Conservation (phyloP, 37 sponge, comb jelly and placozoan species). For the Halichondria panicea region DNA sequence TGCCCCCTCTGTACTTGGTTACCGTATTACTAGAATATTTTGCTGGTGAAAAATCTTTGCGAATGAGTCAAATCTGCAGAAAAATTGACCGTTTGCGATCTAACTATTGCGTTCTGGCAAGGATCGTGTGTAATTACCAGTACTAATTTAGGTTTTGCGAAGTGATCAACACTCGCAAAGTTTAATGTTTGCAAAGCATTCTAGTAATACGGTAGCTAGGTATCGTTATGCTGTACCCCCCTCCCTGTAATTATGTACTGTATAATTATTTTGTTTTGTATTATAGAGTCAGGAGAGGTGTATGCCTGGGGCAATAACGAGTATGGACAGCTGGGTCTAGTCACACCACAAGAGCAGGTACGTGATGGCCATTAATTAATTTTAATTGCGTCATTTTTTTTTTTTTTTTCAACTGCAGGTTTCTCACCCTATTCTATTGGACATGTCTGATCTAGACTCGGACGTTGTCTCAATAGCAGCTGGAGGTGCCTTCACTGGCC, state of each 20-base stretch:
- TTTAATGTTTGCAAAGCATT: no score
- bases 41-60: no score
- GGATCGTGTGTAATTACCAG: no score
- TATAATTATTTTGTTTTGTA: neutral
- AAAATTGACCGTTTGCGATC: no score
- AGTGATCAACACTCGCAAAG: no score
- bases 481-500: slow-evolving; percentile 53
- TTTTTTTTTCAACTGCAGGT: neutral
- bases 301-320: slow-evolving; percentile 75
- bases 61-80: no score
- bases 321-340: slow-evolving; percentile 47
- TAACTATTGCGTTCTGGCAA: no score
- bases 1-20: no score
- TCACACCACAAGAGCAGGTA: slow-evolving; percentile 3
- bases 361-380: neutral
- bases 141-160: no score
- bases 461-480: slow-evolving; percentile 34
- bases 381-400: neutral
- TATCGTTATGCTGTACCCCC: no score
- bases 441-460: slow-evolving; percentile 1
- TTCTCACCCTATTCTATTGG: neutral
- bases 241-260: neutral
- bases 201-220: no score
- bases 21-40: no score
- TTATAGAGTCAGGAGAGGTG: slow-evolving; percentile 10